Evolutionary conservation across 2,113 vertebrate genomes (phyloP).

Genomic region (Chloebia gouldiae): DNA sequence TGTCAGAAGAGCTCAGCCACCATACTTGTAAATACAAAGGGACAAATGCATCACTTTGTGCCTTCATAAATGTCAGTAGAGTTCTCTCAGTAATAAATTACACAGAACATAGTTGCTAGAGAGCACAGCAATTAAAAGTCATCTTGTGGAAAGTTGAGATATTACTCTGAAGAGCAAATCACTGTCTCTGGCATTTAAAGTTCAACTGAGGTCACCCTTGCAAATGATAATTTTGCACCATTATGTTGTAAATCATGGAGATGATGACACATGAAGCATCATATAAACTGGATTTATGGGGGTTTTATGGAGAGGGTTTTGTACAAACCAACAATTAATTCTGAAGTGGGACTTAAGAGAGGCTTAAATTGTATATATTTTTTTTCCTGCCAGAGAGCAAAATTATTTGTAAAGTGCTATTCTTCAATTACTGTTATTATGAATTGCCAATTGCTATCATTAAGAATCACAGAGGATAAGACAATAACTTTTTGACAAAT

Average conservation of each 20-base stretch:
- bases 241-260: background rate
- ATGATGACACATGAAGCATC: background rate
- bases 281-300: background rate
- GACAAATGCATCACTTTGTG: background rate
- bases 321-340: background rate
- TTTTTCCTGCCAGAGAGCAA: background rate
- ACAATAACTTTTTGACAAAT: background rate
- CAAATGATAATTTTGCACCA: background rate
- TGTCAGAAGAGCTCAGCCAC: background rate
- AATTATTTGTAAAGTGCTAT: background rate
- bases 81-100: background rate
- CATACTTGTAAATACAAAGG: background rate
- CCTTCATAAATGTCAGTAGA: background rate
- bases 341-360: background rate
- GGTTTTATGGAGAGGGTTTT: background rate
- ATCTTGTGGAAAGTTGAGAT: background rate
- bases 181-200: background rate
- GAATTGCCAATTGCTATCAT: background rate
- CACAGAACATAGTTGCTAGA: background rate
- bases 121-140: background rate
- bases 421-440: background rate
- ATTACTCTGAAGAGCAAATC: background rate
- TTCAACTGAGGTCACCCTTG: background rate
- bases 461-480: background rate
- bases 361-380: background rate